Conservation (phyloP, 1,140 invertebrate genomes). For the Rhopalosiphum maidis region DNA sequence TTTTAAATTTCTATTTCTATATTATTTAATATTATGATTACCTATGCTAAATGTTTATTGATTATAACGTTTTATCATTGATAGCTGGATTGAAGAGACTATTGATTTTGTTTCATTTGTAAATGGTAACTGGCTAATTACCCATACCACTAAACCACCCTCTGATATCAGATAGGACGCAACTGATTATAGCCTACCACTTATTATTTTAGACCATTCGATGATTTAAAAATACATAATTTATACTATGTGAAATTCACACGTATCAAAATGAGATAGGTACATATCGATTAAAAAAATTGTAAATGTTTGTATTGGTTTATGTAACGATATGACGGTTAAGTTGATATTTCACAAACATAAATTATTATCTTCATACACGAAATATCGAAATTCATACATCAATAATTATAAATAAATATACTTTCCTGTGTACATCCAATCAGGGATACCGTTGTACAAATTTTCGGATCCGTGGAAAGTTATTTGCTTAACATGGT, state of each 20-base stretch:
- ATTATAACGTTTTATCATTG: background rate
- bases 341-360: background rate
- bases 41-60: background rate
- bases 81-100: background rate
- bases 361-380: background rate
- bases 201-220: background rate
- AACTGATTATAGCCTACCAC: background rate
- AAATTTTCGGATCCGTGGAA: constrained; percentile 20
- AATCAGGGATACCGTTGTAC: constrained; percentile 23
- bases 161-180: background rate
- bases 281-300: background rate
- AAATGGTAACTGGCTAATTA: background rate
- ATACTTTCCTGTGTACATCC: constrained; percentile 28
- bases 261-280: background rate
- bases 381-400: background rate
- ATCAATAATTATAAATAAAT: background rate
- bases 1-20: background rate
- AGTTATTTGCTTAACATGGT: constrained; percentile 19
- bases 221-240: background rate
- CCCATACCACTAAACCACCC: background rate
- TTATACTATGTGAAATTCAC: background rate
- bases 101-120: background rate
- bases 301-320: background rate
- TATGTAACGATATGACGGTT: background rate
- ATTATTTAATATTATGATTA: background rate